phyloP scores from a whole-genome alignment of 2,113 vertebrate genomes.

The Nymphicus hollandicus region DNA sequence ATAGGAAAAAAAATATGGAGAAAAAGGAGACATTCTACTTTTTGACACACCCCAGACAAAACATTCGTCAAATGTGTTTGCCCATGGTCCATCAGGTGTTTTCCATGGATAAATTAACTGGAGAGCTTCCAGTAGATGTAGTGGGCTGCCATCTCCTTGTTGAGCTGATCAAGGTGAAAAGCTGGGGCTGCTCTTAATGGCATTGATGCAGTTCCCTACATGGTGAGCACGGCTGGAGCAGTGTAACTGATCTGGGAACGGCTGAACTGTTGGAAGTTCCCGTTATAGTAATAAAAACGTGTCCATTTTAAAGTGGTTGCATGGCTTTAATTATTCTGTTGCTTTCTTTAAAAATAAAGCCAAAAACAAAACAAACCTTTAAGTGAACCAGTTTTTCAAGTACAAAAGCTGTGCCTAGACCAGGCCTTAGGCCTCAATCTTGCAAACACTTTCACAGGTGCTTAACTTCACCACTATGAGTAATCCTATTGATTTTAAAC shows the following conservation, averaged over 20 bases:
- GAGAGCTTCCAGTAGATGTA: background rate
- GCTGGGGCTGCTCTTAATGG: background rate
- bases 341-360: constrained; percentile 58
- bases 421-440: background rate
- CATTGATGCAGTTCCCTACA: background rate
- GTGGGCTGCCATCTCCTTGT: background rate
- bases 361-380: constrained; percentile 24
- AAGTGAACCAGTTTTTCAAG: constrained; percentile 26
- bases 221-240: background rate
- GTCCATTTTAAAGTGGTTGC: constrained; percentile 2
- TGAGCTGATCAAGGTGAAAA: background rate
- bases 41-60: background rate
- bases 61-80: background rate
- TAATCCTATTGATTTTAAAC: constrained; percentile 38
- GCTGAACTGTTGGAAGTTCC: constrained; percentile 26
- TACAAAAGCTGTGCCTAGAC: constrained; percentile 7
- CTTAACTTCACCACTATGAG: constrained; percentile 27
- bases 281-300: background rate
- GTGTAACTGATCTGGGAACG: background rate
- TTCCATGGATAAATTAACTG: background rate
- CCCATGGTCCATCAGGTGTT: background rate
- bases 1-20: background rate
- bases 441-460: constrained; percentile 27
- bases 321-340: constrained; percentile 33
- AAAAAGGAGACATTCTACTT: background rate